Conservation (phyloP, 2,113 vertebrate species). For the Cheilinus undulatus region DNA sequence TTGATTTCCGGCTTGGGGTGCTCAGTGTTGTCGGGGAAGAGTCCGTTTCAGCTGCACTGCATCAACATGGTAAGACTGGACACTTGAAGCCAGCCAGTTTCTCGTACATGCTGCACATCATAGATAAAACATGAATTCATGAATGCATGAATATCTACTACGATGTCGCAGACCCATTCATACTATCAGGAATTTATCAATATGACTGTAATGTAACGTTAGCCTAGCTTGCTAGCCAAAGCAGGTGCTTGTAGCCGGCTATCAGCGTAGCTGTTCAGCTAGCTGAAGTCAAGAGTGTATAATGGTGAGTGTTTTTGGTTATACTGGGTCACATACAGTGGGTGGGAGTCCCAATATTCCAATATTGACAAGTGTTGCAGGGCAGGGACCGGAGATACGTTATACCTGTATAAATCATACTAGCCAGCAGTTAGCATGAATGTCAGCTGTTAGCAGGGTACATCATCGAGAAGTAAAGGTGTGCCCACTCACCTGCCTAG, state of each 20-base stretch:
- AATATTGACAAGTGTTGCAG: neutral
- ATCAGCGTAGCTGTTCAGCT: constrained; percentile 30
- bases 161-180: neutral
- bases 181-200: neutral
- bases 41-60: constrained; percentile 75
- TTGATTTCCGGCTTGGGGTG: constrained; percentile 78
- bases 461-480: constrained; percentile 25
- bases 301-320: neutral
- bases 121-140: neutral
- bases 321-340: neutral
- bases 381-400: neutral
- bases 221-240: constrained; percentile 46
- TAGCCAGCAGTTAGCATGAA: constrained; percentile 16
- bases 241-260: constrained; percentile 45
- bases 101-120: neutral
- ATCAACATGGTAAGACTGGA: constrained; percentile 84
- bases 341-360: neutral
- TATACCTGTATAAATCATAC: neutral
- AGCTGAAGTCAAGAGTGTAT: neutral
- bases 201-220: constrained; percentile 1
- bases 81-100: neutral
- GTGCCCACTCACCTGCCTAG: constrained; percentile 28
- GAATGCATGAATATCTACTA: neutral
- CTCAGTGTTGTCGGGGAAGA: constrained; percentile 79
- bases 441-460: constrained; percentile 21